Evolutionary conservation across 2,888 invertebrate species (phyloP), one percentile per base, ranked within the genome.

Genomic region (Chaitophorus viminalis): DNA sequence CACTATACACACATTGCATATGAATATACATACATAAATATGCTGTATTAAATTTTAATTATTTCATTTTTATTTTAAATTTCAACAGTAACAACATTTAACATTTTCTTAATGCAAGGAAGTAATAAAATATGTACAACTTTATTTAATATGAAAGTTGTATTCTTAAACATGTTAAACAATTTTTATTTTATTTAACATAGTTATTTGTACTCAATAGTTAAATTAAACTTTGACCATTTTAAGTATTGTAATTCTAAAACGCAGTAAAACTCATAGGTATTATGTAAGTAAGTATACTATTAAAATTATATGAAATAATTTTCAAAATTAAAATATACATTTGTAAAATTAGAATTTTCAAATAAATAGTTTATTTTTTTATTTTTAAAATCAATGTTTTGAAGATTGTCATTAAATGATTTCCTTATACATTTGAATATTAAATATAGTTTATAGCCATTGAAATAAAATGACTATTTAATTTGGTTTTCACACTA

Each of bases 11-110:
- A 68, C n/a, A 21, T 39, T 65, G 65, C n/a, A 36, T 18, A 36
- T 65, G 17, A 31, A 76, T 33, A 36, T 79, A 31, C 60, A 21
- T 36, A 65, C n/a, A 52, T 65, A 79, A 31, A 79, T 65, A 11
- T 29, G 29, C 5, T 54, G 9, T 14, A 60, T 33, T 60, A 54
- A 29, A 29, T 70, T 31, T 31, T 21, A 65, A 65, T n/a, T 79
- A 39, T 68, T 79, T 29, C n/a, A 36, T 68, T 65, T 70, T 79
- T 36, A 25, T 68, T 79, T 60, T 39, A 29, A n/a, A 79, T 18
- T 79, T 65, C 29, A n/a, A 29, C 65, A 65, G 39, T 79, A 65
- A 68, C 36, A 79, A 39, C 21, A 36, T 65, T 17, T 21, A 29
- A 36, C 21, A 36, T 36, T 74, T 74, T 74, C 9, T 25, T 60